These are phyloP conservation scores for Grammomys dolichurus DNA, from an alignment of 2,113 vertebrate genomes.

Conservation along the genomic window DNA sequence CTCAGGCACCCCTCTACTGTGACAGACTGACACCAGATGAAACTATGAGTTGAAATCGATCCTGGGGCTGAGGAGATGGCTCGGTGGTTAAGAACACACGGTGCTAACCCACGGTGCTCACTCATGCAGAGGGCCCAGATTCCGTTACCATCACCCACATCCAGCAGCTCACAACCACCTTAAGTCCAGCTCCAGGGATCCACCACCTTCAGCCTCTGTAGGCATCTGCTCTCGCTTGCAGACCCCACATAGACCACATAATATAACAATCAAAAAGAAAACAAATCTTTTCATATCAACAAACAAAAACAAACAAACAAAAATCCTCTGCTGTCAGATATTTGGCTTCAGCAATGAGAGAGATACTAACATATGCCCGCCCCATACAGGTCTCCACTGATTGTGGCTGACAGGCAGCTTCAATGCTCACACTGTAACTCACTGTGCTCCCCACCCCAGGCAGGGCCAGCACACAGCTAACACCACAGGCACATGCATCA, in stretches of 20 bases:
- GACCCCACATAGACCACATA: neutral
- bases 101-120: neutral
- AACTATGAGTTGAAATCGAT: neutral
- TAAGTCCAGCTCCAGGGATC: neutral
- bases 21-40: neutral
- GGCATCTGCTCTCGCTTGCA: too few species aligned
- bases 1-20: neutral
- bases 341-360: neutral
- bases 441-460: neutral
- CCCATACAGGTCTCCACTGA: rapidly evolving
- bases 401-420: neutral
- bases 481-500: neutral
- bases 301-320: neutral
- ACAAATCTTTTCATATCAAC: neutral
- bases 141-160: neutral
- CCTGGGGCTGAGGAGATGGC: neutral
- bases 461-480: neutral
- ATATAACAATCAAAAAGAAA: neutral
- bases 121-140: too few species aligned
- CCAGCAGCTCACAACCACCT: neutral
- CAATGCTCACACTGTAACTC: rapidly evolving
- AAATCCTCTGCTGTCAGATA: neutral
- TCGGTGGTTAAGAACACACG: neutral
- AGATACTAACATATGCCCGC: neutral
- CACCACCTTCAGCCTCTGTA: neutral